Evolutionary conservation across 1,140 invertebrate species (phyloP).

Genomic region (Papilio polytes): DNA sequence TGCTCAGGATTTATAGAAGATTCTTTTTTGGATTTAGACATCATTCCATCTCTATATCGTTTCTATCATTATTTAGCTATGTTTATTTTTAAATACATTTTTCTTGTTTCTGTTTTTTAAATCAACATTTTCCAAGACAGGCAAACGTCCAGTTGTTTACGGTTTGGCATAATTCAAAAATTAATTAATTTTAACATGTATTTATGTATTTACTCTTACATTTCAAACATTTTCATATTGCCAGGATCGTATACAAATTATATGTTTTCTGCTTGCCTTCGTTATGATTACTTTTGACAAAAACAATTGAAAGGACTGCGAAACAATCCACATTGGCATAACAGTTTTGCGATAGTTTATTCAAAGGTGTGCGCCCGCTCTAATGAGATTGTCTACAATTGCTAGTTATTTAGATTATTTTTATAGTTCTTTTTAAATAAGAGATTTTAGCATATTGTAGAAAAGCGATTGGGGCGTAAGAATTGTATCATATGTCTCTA

Average conservation of each 20-base stretch:
- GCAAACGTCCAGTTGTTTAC: no score
- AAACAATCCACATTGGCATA: no score
- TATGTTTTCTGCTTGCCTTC: no score
- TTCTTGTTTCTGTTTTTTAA: no score
- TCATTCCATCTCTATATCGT: not conserved
- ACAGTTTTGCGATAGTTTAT: no score
- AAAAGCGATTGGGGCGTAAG: not conserved
- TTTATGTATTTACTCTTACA: no score
- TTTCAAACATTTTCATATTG: no score
- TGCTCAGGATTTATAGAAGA: not conserved
- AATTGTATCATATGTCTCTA: slow-evolving; percentile 18
- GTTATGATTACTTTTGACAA: no score
- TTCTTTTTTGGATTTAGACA: not conserved
- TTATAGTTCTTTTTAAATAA: not conserved
- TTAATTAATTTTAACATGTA: no score
- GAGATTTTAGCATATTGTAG: not conserved
- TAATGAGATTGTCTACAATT: not conserved
- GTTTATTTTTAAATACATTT: not conserved
- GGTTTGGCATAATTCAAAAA: no score
- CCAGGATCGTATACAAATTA: no score
- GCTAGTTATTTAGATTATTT: not conserved
- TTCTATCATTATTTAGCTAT: not conserved
- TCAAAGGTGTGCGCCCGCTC: not conserved
- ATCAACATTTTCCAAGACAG: not conserved
- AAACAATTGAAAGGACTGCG: no score